Percentiles rank a stretch among this genome's conserved stretches.
Conservation (phyloP, 2,797 vertebrate species). For the Pangasius krempfi region DNA sequence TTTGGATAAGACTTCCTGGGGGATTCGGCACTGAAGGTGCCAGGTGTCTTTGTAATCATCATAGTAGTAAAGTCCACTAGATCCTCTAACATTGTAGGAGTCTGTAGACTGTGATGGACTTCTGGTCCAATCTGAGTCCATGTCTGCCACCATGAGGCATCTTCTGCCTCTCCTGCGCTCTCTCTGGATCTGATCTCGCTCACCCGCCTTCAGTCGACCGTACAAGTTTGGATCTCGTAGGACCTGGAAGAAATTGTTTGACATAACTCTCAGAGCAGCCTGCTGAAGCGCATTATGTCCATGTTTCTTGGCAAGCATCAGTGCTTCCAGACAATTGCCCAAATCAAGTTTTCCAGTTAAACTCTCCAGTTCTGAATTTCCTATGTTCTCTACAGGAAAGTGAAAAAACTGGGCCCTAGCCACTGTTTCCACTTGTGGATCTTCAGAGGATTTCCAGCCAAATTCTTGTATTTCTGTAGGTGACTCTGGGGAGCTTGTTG, state of each 20-base stretch:
- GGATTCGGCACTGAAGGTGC: constrained; percentile 79
- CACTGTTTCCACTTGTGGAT: constrained; percentile 59
- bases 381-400: constrained; percentile 51
- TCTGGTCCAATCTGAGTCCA: constrained; percentile 74
- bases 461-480: constrained; percentile 46
- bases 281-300: constrained; percentile 72
- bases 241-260: constrained; percentile 89
- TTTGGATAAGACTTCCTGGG: constrained; percentile 80
- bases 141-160: constrained; percentile 80
- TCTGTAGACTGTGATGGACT: constrained; percentile 39
- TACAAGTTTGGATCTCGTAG: constrained; percentile 82
- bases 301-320: constrained; percentile 83
- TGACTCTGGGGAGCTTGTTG: constrained; percentile 28
- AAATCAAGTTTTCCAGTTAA: constrained; percentile 78
- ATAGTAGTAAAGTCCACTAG: constrained; percentile 84
- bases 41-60: constrained; percentile 80
- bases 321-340: constrained; percentile 85
- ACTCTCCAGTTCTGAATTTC: constrained; percentile 65
- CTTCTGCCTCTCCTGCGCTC: constrained; percentile 76
- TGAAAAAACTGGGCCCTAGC: constrained; percentile 67
- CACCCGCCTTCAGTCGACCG: constrained; percentile 77
- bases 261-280: constrained; percentile 87
- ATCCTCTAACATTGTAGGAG: constrained; percentile 55
- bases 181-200: constrained; percentile 83
- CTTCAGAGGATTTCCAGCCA: constrained; percentile 18